Evolutionary conservation across 2,888 invertebrate genomes (phyloP).

Genomic region (Dysmachus trigonus): DNA sequence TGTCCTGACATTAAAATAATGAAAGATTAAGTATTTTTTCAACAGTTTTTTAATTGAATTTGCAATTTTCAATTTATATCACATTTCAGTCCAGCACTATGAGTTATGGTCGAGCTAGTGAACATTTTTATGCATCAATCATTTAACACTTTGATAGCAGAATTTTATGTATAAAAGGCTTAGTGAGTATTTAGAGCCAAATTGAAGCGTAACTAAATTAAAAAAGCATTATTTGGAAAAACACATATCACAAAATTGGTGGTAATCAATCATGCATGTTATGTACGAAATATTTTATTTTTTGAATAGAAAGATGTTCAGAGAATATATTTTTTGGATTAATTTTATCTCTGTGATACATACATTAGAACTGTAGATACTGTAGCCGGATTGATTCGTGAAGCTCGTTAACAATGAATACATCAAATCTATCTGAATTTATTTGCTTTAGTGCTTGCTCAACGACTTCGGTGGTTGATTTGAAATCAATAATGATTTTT

Average conservation of each 20-base stretch:
- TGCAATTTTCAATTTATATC: neutral
- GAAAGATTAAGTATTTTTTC: neutral
- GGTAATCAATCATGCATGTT: neutral
- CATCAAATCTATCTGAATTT: neutral
- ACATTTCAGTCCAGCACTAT: neutral
- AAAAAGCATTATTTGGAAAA: neutral
- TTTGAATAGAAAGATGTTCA: neutral
- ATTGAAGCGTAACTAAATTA: neutral
- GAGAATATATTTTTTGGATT: neutral
- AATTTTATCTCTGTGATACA: neutral
- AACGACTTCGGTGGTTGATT: neutral
- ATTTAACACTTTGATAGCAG: neutral
- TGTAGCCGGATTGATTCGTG: neutral
- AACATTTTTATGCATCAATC: neutral
- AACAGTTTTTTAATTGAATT: neutral
- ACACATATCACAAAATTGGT: neutral
- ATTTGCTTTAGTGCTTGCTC: neutral
- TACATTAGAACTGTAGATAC: neutral
- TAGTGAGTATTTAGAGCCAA: neutral
- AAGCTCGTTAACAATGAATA: neutral
- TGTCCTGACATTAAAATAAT: neutral
- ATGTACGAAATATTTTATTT: neutral
- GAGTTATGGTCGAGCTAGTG: neutral
- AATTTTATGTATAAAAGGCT: neutral
- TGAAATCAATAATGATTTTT: neutral